Conservation (phyloP, 2,797 vertebrate species). For the Platalea minor region DNA sequence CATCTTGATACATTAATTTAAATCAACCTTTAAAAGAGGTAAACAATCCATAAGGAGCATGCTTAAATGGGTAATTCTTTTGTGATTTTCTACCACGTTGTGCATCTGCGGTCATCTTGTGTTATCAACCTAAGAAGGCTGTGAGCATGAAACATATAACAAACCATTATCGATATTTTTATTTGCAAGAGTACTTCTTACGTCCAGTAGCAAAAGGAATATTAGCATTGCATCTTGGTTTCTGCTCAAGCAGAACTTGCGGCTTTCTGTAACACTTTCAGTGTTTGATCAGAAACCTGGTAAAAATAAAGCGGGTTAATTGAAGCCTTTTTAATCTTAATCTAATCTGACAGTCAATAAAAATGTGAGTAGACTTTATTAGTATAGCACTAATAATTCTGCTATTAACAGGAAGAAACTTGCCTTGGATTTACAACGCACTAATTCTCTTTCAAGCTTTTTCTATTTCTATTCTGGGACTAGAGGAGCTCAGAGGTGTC, state of each 20-base stretch:
- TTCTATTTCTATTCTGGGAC: not conserved
- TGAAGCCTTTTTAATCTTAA: slow-evolving; percentile 14
- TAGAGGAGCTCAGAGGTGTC: not conserved
- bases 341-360: slow-evolving; percentile 17
- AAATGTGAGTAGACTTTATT: slow-evolving; percentile 2
- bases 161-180: not conserved
- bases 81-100: not conserved
- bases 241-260: not conserved
- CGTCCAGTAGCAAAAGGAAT: not conserved
- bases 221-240: not conserved
- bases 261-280: not conserved
- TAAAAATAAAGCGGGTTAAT: not conserved
- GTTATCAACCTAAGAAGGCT: not conserved
- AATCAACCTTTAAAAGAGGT: not conserved
- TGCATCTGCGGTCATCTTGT: not conserved
- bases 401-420: slow-evolving; percentile 10
- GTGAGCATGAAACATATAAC: not conserved
- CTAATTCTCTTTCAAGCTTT: not conserved
- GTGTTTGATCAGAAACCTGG: not conserved
- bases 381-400: slow-evolving; percentile 16
- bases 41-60: not conserved
- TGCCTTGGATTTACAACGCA: not conserved
- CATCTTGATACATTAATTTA: not conserved
- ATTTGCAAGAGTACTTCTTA: not conserved
- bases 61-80: not conserved